These are phyloP conservation scores for Lucilia sericata DNA, from an alignment of 1,140 invertebrate species.

Conservation along the genomic window DNA sequence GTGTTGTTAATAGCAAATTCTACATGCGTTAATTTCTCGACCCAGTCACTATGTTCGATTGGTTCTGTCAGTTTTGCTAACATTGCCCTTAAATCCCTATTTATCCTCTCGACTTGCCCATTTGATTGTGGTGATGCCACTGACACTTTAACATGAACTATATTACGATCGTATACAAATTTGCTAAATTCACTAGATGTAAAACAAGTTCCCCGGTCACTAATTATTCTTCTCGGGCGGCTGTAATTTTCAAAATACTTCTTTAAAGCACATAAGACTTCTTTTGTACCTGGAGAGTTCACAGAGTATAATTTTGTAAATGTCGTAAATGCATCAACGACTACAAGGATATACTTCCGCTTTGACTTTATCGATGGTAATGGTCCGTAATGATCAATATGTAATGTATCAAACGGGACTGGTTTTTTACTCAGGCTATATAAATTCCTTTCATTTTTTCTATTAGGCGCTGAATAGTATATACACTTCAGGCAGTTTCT, in stretches of 20 bases:
- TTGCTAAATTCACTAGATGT: slow-evolving; percentile 31
- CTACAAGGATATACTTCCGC: not conserved
- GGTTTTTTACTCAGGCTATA: slow-evolving; percentile 57
- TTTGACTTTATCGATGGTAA: not conserved
- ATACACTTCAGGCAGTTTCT: slow-evolving; percentile 13
- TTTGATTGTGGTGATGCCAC: slow-evolving; percentile 35
- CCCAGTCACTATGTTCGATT: slow-evolving; percentile 36
- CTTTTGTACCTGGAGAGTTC: slow-evolving; percentile 48
- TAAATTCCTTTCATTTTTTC: slow-evolving; percentile 48
- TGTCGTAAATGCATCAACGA: slow-evolving; percentile 25
- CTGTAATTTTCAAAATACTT: slow-evolving; percentile 34
- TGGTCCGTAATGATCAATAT: slow-evolving; percentile 31
- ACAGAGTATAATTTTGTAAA: slow-evolving; percentile 39
- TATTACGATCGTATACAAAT: not conserved
- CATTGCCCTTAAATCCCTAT: slow-evolving; percentile 21
- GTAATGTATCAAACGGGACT: slow-evolving; percentile 50
- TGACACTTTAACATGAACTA: slow-evolving; percentile 32
- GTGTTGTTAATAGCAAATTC: slow-evolving; percentile 42
- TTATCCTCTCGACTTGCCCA: slow-evolving; percentile 34
- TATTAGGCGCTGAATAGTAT: not conserved
- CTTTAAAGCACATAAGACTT: slow-evolving; percentile 15
- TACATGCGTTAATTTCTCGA: slow-evolving; percentile 23
- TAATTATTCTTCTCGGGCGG: slow-evolving; percentile 28
- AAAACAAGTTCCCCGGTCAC: slow-evolving; percentile 37
- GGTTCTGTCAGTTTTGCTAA: slow-evolving; percentile 36